These are phyloP conservation scores for Datnioides undecimradiatus DNA, from an alignment of 2,113 vertebrate genomes.

Conservation along the genomic window DNA sequence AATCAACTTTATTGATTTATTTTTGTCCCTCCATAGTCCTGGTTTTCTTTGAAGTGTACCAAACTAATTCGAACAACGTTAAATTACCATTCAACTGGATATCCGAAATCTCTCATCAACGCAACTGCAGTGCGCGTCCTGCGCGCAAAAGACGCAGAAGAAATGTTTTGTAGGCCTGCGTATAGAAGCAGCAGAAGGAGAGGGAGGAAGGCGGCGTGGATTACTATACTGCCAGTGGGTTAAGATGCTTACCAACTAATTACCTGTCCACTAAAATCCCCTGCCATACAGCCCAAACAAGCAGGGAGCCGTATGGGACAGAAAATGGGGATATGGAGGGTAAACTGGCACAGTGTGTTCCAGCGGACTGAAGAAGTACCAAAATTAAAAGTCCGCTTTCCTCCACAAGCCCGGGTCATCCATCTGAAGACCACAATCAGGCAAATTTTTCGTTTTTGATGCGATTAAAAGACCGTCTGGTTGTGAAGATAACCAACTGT, in stretches of 20 bases:
- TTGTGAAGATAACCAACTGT: constrained; percentile 4
- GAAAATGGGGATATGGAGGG: constrained; percentile 16
- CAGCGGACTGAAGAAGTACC: constrained; percentile 3
- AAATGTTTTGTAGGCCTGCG: constrained; percentile 20
- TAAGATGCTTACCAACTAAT: constrained; percentile 86
- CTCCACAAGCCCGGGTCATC: not conserved
- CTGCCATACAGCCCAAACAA: constrained; percentile 65
- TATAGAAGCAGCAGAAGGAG: constrained; percentile 59
- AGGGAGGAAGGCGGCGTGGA: constrained; percentile 71
- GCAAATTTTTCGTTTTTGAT: not conserved
- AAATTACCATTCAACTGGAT: not conserved
- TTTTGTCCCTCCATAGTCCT: not conserved
- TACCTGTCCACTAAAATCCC: constrained; percentile 79
- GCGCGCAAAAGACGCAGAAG: constrained; percentile 66
- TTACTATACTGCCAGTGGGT: constrained; percentile 79
- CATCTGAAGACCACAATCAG: not conserved
- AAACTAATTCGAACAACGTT: not conserved
- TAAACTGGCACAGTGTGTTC: constrained; percentile 11
- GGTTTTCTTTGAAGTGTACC: not conserved
- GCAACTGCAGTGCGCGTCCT: constrained; percentile 30
- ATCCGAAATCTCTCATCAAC: not conserved
- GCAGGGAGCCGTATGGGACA: constrained; percentile 32
- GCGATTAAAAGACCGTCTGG: not conserved
- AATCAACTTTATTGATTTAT: not conserved
- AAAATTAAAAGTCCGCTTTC: not conserved